Evolutionary conservation across 2,888 invertebrate species (phyloP).

Genomic region (Eurois occulta): DNA sequence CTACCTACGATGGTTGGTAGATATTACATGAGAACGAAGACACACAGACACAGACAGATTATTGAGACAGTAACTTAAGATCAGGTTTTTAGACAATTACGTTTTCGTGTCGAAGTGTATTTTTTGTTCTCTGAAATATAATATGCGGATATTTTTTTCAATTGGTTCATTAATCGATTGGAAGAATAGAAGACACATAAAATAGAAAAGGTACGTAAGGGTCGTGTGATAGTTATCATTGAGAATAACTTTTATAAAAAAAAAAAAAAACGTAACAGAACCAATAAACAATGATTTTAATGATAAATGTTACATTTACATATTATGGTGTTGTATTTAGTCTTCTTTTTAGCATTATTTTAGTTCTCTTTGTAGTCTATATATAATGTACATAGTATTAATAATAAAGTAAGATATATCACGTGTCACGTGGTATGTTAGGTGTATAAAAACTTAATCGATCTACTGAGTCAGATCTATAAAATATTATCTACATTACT

Average conservation of each 20-base stretch:
- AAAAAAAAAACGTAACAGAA: neutral
- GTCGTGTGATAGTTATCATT: neutral
- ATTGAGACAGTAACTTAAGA: too few species aligned
- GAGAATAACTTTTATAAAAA: neutral
- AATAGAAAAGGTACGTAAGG: neutral
- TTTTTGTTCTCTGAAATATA: neutral
- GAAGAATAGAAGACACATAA: neutral
- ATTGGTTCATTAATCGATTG: too few species aligned
- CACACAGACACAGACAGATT: too few species aligned
- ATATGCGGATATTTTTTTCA: neutral
- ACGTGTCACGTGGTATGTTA: too few species aligned
- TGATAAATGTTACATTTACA: too few species aligned
- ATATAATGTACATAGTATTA: too few species aligned
- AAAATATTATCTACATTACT: neutral
- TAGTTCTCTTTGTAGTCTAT: too few species aligned
- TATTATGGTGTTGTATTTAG: too few species aligned
- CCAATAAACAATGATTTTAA: too few species aligned
- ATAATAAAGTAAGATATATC: too few species aligned
- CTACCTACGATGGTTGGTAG: neutral
- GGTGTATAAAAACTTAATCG: neutral
- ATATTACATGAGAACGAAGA: neutral
- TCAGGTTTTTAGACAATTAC: neutral
- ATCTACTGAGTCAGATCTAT: neutral
- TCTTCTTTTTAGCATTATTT: too few species aligned
- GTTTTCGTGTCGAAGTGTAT: neutral